Evolutionary conservation across 2,888 invertebrate species (phyloP).

Genomic region (Arge pagana): DNA sequence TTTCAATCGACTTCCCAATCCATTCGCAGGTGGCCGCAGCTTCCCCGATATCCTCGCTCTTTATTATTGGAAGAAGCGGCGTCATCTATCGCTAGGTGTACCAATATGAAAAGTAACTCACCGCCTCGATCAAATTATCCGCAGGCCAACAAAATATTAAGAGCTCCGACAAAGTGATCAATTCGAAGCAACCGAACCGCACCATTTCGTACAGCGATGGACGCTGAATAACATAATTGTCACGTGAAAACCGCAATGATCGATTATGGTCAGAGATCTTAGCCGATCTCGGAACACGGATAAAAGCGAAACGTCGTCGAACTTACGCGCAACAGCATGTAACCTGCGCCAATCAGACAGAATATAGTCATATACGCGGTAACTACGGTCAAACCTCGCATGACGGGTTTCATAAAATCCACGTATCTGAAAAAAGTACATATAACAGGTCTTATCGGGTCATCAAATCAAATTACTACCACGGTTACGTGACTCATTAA

Average conservation of each 20-base stretch:
- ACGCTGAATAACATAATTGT: neutral
- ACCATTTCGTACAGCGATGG: neutral
- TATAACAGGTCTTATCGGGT: too few relatives aligned
- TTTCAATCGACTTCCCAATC: slow-evolving; percentile 29
- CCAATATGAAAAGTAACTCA: slow-evolving; percentile 25
- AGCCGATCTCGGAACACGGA: too few relatives aligned
- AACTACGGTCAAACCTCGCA: neutral
- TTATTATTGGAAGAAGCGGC: too few relatives aligned
- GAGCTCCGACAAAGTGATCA: slow-evolving; percentile 39
- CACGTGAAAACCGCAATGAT: neutral
- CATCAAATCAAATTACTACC: too few relatives aligned
- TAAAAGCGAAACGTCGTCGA: slow-evolving; percentile 3
- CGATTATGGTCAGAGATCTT: too few relatives aligned
- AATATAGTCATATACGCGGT: neutral
- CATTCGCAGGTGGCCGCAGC: slow-evolving; percentile 33
- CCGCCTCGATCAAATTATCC: slow-evolving; percentile 39
- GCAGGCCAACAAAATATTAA: slow-evolving; percentile 44
- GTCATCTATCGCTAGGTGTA: neutral
- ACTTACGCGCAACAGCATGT: too few relatives aligned
- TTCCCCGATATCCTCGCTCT: slow-evolving; percentile 31
- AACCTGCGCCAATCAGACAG: too few relatives aligned
- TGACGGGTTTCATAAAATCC: neutral
- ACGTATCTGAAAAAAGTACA: slow-evolving; percentile 11
- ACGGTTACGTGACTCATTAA: too few relatives aligned
- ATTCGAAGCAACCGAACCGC: slow-evolving; percentile 32